Percentiles rank a stretch among this genome's conserved stretches.
phyloP scores from a whole-genome alignment of 2,888 invertebrate genomes.

The Limnephilus lunatus region DNA sequence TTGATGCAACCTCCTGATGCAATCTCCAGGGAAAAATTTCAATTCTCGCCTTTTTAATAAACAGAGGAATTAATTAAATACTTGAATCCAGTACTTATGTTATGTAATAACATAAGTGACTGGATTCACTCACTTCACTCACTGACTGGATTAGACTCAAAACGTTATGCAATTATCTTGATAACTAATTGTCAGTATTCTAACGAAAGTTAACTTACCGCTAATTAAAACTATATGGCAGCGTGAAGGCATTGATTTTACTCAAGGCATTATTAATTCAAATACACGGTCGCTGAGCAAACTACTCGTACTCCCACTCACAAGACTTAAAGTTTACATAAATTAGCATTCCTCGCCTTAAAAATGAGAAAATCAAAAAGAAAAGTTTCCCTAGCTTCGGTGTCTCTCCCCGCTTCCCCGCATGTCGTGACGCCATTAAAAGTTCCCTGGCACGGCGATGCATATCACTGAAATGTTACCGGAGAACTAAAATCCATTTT shows the following conservation, averaged over 20 bases:
- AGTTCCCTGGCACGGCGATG: slow-evolving; percentile 54
- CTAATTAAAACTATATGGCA: neutral
- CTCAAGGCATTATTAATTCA: slow-evolving; percentile 12
- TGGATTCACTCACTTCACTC: too few species aligned
- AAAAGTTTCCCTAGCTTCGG: slow-evolving; percentile 10
- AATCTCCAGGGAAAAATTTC: too few species aligned
- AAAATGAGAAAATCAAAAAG: slow-evolving; percentile 13
- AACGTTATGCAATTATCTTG: neutral
- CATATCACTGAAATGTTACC: slow-evolving; percentile 41
- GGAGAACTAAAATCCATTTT: slow-evolving; percentile 24
- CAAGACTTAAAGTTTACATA: neutral
- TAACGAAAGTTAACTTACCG: neutral
- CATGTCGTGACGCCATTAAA: slow-evolving; percentile 62
- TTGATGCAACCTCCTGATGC: too few species aligned
- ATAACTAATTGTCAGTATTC: neutral
- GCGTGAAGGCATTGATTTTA: neutral
- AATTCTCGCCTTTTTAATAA: neutral
- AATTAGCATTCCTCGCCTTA: neutral
- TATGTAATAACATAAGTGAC: too few species aligned
- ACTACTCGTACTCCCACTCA: neutral
- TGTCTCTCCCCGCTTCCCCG: slow-evolving; percentile 21
- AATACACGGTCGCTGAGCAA: slow-evolving; percentile 20
- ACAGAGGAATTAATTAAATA: neutral
- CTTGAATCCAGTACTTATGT: neutral
- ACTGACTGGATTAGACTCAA: too few species aligned